These are phyloP conservation scores for Hyles vespertilio DNA, from an alignment of 1,140 invertebrate genomes.

Conservation along the genomic window DNA sequence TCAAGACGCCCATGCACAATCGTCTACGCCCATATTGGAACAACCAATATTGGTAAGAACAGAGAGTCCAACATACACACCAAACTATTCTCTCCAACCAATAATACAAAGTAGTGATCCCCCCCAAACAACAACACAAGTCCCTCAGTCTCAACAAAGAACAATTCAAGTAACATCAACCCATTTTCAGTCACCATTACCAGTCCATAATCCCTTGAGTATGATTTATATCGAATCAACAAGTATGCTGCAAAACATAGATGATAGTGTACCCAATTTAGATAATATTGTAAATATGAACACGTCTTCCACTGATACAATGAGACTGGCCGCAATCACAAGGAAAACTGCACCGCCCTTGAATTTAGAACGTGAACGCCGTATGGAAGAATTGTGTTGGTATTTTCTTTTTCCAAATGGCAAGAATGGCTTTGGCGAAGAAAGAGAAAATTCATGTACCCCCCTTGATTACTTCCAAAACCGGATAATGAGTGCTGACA, in stretches of 20 bases:
- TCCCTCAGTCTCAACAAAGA: no score
- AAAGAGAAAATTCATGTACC: constrained; percentile 18
- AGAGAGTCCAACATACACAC: no score
- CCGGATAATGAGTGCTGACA: constrained; percentile 24
- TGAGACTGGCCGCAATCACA: constrained; percentile 13
- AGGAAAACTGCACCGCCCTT: constrained; percentile 28
- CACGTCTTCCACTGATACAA: neutral
- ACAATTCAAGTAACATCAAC: neutral
- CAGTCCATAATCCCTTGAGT: constrained; percentile 1
- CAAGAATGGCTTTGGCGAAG: constrained; percentile 19
- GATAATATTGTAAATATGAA: constrained; percentile 16
- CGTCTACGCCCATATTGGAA: no score
- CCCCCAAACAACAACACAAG: no score
- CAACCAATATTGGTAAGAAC: no score
- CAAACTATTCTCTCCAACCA: no score
- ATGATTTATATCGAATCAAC: constrained; percentile 16
- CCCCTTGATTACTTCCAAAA: constrained; percentile 31
- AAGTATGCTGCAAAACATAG: constrained; percentile 17
- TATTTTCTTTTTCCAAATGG: constrained; percentile 26
- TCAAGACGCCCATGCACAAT: no score
- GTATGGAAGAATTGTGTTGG: constrained; percentile 25
- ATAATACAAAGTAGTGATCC: no score
- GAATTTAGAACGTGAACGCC: constrained; percentile 18
- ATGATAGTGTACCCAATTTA: constrained; percentile 20
- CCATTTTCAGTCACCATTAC: neutral